Base-by-base conservation (phyloP, 2,113 vertebrate genomes). In the Sceloporus tristichus region DNA sequence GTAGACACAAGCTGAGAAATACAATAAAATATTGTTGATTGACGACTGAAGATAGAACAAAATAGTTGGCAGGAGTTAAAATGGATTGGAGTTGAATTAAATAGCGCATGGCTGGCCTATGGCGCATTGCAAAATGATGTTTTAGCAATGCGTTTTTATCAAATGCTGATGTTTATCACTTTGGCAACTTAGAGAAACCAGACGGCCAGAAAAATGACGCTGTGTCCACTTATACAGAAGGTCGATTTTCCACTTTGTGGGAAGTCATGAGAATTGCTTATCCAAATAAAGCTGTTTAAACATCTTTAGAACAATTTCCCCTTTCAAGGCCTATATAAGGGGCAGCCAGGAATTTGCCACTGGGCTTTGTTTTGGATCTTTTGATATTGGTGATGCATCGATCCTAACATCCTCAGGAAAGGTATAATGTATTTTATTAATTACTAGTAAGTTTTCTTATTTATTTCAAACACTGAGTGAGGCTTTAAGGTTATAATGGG, bases 281-380 rank as follows among this genome's bases (percentile, higher is more conserved):
- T 7, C 76, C 14, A 80, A 82, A 11, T 13, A 27, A 25, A 78
- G 68, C 79, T 87, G 29, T 21, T 66, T 7, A 86, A 90, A 86
- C 6, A 81, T 13, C 23, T 23, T 40, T 40, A 14, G 13, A 40
- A 76, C 5, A 40, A 88, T 65, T 92, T 89, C 81, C 82, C 91
- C 18, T 53, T 83, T 27, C 68, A 86, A 88, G 42, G 23, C 40
- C 5, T 70, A 90, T 78, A 89, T 81, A 90, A 90, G 82, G 48
- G 16, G 6, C n/a, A 70, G 29, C 92, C 27, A 21, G 21, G 88
- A 65, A 74, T 16, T 34, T 10, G 73, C 84, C 62, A 40, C 0
- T 78, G 86, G 34, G 5, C 1, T 85, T 71, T 53, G 14, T 38
- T 38, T 13, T 34, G 2, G 4, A 48, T 76, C 87, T 85, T 79